phyloP scores from a whole-genome alignment of 1,140 invertebrate genomes.

The Medauroidea extradentata region DNA sequence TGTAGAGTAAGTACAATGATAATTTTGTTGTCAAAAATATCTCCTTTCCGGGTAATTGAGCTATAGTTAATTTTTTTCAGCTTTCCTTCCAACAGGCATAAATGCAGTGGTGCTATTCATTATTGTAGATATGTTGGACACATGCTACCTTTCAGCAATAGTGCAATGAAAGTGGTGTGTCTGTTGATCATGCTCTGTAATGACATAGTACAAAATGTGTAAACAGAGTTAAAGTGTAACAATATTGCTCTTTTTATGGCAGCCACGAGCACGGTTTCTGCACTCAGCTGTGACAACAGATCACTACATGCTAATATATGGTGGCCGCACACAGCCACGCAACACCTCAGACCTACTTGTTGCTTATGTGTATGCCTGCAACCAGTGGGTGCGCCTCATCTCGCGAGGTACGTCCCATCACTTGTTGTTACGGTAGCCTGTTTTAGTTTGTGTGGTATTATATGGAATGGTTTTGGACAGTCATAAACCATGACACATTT shows the following conservation, averaged over 20 bases:
- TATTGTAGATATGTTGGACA: no score
- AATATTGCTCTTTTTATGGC: conserved; percentile 24
- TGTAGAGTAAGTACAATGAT: no score
- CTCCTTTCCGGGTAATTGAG: no score
- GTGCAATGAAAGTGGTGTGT: no score
- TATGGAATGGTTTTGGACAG: not conserved
- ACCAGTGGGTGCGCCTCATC: conserved; percentile 72
- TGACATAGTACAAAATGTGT: no score
- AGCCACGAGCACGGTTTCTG: conserved; percentile 74
- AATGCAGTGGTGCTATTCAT: no score
- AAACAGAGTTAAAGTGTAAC: not conserved
- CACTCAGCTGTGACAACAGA: conserved; percentile 85
- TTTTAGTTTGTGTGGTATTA: conserved; percentile 2
- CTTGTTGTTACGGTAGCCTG: not conserved
- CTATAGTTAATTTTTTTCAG: no score
- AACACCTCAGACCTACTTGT: conserved; percentile 69
- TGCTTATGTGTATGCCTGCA: conserved; percentile 85
- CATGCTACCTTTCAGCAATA: no score
- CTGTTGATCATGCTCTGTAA: no score
- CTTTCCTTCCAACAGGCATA: no score
- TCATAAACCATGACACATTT: not conserved
- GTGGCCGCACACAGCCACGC: conserved; percentile 68
- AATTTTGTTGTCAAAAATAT: no score
- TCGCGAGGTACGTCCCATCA: not conserved
- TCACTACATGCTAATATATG: conserved; percentile 86